A percentile compares a stretch with the other conserved stretches of the same genome.
Conservation (phyloP, 1,140 invertebrate genomes). For the Neocloeon triangulifer region DNA sequence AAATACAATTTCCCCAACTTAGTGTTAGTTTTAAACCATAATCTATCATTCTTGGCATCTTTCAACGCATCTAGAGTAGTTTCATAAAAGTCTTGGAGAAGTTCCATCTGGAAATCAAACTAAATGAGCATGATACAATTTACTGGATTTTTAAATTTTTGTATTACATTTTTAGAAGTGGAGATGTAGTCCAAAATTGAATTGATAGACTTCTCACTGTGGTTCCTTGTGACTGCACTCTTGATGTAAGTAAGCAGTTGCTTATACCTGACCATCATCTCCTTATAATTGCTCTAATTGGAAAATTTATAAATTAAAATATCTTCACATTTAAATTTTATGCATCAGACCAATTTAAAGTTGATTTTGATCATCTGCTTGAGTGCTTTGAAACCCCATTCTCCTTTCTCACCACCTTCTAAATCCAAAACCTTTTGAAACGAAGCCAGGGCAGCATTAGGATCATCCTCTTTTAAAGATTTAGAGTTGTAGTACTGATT, state of each 20-base stretch:
- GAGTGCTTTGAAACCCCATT: conserved; percentile 99
- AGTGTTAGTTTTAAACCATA: conserved; percentile 99
- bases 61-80: conserved; percentile 94
- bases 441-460: conserved; percentile 68
- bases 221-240: conserved; percentile 95
- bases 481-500: conserved; percentile 99
- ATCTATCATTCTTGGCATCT: conserved; percentile 95
- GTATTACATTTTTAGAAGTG: conserved; percentile 87
- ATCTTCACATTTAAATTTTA: neutral
- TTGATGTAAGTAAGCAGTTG: conserved; percentile 95
- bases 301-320: too few species aligned
- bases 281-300: conserved; percentile 75
- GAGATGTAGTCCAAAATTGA: conserved; percentile 99
- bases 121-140: conserved; percentile 1
- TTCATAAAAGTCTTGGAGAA: conserved; percentile 99
- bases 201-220: conserved; percentile 99
- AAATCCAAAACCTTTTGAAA: conserved; percentile 94
- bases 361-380: conserved; percentile 99
- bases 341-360: conserved; percentile 67
- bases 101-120: conserved; percentile 93
- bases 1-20: conserved; percentile 98
- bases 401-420: conserved; percentile 93
- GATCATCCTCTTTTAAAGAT: conserved; percentile 93
- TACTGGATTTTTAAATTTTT: neutral
- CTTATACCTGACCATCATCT: conserved; percentile 96